These are phyloP conservation scores for Oxystoma pomonae DNA, from an alignment of 2,888 invertebrate species.

Conservation along the genomic window DNA sequence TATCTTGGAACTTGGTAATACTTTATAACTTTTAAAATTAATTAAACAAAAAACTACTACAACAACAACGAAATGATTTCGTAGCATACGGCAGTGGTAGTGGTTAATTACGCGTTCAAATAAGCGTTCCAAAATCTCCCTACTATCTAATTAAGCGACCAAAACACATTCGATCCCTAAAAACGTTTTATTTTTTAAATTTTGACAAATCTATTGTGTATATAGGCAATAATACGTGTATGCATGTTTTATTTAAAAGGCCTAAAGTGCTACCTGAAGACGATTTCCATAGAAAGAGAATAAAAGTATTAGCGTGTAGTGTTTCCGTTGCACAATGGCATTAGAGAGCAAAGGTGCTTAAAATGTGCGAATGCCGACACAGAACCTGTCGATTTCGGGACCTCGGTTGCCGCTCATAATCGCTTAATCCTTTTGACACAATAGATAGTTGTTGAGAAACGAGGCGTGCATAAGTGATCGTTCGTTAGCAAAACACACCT, in stretches of 20 bases:
- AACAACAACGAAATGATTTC: too few relatives aligned
- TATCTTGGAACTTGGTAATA: too few relatives aligned
- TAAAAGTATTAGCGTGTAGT: slow-evolving; percentile 12
- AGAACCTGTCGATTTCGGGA: slow-evolving; percentile 26
- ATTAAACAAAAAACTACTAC: too few relatives aligned
- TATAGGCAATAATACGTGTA: too few relatives aligned
- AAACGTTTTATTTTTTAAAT: slow-evolving; percentile 1
- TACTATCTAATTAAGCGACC: not conserved
- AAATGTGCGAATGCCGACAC: slow-evolving; percentile 35
- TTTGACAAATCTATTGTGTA: too few relatives aligned
- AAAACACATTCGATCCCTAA: not conserved
- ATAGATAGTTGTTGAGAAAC: slow-evolving; percentile 43
- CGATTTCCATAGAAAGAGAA: slow-evolving; percentile 12
- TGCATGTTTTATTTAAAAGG: not conserved
- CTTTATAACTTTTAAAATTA: too few relatives aligned
- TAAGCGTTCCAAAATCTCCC: not conserved
- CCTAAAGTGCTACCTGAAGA: slow-evolving; percentile 6
- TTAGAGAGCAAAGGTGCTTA: slow-evolving; percentile 24
- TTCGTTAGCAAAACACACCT: slow-evolving; percentile 49
- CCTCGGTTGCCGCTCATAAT: slow-evolving; percentile 38
- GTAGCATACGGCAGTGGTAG: too few relatives aligned
- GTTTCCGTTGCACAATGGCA: slow-evolving; percentile 24
- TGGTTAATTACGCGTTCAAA: too few relatives aligned
- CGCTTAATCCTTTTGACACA: slow-evolving; percentile 43
- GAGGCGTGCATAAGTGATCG: slow-evolving; percentile 48